Percentiles rank a stretch among this genome's conserved stretches.
phyloP scores from a whole-genome alignment of 23 tunicate species.

The Halocynthia aurantium region DNA sequence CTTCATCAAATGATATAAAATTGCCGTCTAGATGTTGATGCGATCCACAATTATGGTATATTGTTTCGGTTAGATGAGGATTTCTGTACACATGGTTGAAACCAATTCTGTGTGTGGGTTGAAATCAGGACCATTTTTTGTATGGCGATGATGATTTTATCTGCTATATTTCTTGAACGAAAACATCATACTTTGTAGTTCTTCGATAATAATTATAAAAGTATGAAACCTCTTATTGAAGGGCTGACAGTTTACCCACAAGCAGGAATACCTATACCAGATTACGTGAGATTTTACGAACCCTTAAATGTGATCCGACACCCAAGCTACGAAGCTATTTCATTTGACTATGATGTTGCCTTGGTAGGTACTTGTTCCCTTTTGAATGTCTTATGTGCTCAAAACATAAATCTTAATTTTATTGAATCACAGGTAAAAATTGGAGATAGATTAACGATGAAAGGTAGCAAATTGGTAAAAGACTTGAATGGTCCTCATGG shows the following conservation, averaged over 20 bases:
- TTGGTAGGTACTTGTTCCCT: not conserved
- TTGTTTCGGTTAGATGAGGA: no score
- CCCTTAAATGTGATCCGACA: not conserved
- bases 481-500: slow-evolving; percentile 1
- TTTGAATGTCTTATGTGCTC: no score
- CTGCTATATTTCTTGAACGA: no score
- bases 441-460: slow-evolving; percentile 3
- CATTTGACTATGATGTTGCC: slow-evolving; percentile 23
- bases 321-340: not conserved
- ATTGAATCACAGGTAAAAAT: not conserved
- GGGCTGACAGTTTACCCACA: slow-evolving; percentile 18
- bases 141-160: no score
- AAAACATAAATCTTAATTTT: not conserved
- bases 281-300: slow-evolving; percentile 7
- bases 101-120: no score
- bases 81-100: no score
- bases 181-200: no score
- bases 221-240: not conserved
- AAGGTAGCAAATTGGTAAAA: not conserved
- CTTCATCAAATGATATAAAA: no score
- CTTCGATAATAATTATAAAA: no score
- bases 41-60: no score
- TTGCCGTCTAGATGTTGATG: no score
- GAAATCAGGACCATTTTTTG: no score
- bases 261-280: slow-evolving; percentile 10